Conservation (phyloP, 30 jellyfish, hydroid and myxozoan genomes). For the Phacellophora camtschatica region DNA sequence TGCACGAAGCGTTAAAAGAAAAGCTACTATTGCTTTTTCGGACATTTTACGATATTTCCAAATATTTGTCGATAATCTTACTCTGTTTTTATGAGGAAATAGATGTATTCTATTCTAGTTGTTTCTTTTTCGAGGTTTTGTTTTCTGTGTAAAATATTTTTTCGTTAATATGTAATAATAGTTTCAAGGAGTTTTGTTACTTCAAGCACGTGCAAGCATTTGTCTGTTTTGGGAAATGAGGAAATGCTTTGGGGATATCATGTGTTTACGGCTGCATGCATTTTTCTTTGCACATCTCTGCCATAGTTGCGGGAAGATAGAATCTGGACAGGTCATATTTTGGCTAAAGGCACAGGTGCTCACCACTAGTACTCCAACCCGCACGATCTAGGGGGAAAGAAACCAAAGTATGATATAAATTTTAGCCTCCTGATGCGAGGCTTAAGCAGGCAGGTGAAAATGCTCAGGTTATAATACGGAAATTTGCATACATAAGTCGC, state of each 20-base stretch:
- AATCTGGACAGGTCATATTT: constrained; percentile 50
- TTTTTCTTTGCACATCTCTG: constrained; percentile 5
- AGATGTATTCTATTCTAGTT: too few relatives aligned
- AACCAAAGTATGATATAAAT: background rate
- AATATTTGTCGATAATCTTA: too few relatives aligned
- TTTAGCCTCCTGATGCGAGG: constrained; percentile 33
- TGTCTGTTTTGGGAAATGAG: too few relatives aligned
- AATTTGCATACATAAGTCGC: background rate
- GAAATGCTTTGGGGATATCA: too few relatives aligned
- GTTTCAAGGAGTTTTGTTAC: too few relatives aligned
- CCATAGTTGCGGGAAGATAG: constrained; percentile 19
- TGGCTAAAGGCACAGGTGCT: constrained; percentile 55
- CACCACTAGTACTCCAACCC: constrained; percentile 20
- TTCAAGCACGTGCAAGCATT: too few relatives aligned
- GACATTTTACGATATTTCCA: too few relatives aligned
- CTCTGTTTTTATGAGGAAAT: too few relatives aligned
- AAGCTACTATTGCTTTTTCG: too few relatives aligned
- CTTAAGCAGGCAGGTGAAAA: constrained; percentile 38
- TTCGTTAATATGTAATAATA: too few relatives aligned
- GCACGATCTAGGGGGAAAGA: constrained; percentile 27
- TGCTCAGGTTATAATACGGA: background rate
- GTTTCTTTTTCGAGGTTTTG: background rate
- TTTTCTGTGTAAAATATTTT: background rate
- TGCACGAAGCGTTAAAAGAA: too few relatives aligned
- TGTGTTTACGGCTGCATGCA: too few relatives aligned